phyloP scores from a whole-genome alignment of 2,113 vertebrate genomes.

The Rhinopomastus cyanomelas region DNA sequence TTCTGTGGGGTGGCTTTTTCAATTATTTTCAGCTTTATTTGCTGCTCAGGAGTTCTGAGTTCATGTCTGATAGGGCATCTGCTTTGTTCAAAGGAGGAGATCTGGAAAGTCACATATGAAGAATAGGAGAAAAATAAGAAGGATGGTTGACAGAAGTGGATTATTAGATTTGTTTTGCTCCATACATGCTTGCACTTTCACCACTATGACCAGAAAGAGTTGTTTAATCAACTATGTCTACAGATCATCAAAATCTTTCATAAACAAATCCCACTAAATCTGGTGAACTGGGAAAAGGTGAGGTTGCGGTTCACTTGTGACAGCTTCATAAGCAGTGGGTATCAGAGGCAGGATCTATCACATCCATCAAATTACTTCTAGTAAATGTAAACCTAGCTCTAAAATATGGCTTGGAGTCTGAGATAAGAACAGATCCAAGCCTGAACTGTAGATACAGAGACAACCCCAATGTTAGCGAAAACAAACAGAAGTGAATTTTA shows the following conservation, averaged over 20 bases:
- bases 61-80: not conserved
- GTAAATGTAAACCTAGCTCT: not conserved
- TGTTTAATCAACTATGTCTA: not conserved
- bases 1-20: not conserved
- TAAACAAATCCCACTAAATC: not conserved
- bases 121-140: not conserved
- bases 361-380: not conserved
- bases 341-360: not conserved
- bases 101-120: not conserved
- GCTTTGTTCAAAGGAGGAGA: not conserved
- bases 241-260: not conserved
- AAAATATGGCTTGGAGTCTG: not conserved
- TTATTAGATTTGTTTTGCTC: not conserved
- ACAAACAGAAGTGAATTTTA: not conserved
- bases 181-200: not conserved
- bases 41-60: not conserved
- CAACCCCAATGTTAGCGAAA: not conserved
- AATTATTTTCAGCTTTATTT: not conserved
- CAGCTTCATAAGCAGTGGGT: not conserved
- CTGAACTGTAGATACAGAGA: not conserved
- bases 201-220: not conserved
- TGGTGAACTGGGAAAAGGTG: not conserved
- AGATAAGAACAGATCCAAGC: not conserved
- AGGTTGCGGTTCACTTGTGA: not conserved
- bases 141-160: not conserved